A percentile compares a stretch with the other conserved stretches of the same genome.
These are phyloP conservation scores for Pseudorhiza aurosa DNA, from an alignment of 30 jellyfish, hydroid and myxozoan species.

Conservation along the genomic window DNA sequence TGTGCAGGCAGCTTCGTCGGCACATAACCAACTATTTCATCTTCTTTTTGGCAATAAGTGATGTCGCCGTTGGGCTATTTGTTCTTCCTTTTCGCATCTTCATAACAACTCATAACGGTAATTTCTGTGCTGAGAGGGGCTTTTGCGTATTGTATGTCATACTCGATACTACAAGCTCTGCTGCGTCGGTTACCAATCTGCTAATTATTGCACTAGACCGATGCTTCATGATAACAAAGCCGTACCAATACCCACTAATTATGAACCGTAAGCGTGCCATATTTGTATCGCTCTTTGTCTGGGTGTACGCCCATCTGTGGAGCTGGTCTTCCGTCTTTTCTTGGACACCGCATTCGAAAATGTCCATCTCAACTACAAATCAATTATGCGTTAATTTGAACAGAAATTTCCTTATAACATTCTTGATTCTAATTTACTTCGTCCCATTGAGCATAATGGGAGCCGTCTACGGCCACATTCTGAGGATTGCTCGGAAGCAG, in stretches of 20 bases:
- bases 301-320: conserved; percentile 89
- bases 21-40: conserved; percentile 65
- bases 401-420: conserved; percentile 32
- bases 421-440: conserved; percentile 47
- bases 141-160: conserved; percentile 62
- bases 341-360: conserved; percentile 35
- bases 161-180: conserved; percentile 74
- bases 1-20: conserved; percentile 64
- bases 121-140: conserved; percentile 72
- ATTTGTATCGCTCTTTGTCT: conserved; percentile 31
- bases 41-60: conserved; percentile 82
- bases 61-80: conserved; percentile 64
- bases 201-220: conserved; percentile 92
- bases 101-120: conserved; percentile 36
- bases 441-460: conserved; percentile 83
- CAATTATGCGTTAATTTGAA: conserved; percentile 69
- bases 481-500: conserved; percentile 76
- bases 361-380: neutral
- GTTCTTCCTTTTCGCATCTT: conserved; percentile 80
- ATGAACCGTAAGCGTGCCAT: conserved; percentile 73
- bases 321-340: conserved; percentile 66
- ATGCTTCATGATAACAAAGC: conserved; percentile 64
- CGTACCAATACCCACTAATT: conserved; percentile 75
- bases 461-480: conserved; percentile 53
- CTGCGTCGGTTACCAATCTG: conserved; percentile 83